Base-by-base conservation (phyloP, 1,140 invertebrate genomes). In the Drosophila santomea region DNA sequence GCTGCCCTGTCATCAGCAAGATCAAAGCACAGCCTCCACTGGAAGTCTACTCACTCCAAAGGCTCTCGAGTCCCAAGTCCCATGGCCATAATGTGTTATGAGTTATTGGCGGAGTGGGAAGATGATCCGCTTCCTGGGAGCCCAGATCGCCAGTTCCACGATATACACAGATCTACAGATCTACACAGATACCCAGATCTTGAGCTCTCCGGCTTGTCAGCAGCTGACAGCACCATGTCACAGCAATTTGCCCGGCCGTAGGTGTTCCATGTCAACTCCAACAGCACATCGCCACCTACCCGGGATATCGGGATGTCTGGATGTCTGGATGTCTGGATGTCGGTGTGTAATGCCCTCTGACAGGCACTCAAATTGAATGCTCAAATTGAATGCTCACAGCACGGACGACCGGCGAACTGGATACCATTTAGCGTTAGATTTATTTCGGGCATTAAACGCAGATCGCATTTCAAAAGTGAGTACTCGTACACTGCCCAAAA, bases 161-260 rank as follows among this genome's bases (percentile, higher is more conserved):
- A 38, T 7, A 8, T 32, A 0, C 7, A 32, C 28, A 38, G 11
- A 12, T 25, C 23, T 5, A 25, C 23, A 4, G 23, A 3, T 17
- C 17, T 25, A 25, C 23, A 2, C 23, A 25, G 23, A 8, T 32
- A 1, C 2, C 7, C 28, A 38, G 36, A 4, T 38, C 38, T 39
- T 4, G 3, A 8, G 57, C 41, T 81, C 66, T 77, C 60, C n/a
- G 48, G 84, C 81, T 83, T 90, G 88, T 90, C 86, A 90, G 60
- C 88, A 91, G 88, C 88, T 91, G 88, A 91, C 88, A 91, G 80
- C 80, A 60, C 47, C 77, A 80, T 91, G 88, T 91, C 88, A 91
- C 51, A 80, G 80, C 88, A 91, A 91, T 91, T 91, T 91, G 88
- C 88, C 77, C 45, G 41, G 57, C 69, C 63, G 74, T 73, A 78